Conservation (phyloP, 1,140 invertebrate species). For the Caligus rogercresseyi region DNA sequence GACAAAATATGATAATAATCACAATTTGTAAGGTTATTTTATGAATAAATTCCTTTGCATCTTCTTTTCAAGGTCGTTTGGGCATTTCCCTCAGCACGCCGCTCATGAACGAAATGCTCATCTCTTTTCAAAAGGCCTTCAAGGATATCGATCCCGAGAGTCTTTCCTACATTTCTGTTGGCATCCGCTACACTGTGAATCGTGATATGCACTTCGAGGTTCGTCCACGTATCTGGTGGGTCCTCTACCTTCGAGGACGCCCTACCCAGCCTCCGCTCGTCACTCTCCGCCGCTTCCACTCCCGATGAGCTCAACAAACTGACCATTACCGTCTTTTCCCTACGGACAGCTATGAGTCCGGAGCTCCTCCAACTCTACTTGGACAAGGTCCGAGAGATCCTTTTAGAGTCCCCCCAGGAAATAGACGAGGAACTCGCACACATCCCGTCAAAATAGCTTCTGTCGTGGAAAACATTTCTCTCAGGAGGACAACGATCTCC, state of each 20-base stretch:
- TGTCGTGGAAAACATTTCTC: neutral
- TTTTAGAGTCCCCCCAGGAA: neutral
- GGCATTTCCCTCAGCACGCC: neutral
- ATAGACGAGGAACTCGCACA: neutral
- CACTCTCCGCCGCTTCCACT: neutral
- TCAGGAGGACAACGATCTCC: neutral
- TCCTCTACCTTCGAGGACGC: neutral
- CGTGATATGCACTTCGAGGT: neutral
- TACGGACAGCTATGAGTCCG: neutral
- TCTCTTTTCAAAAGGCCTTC: neutral
- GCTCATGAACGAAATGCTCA: neutral
- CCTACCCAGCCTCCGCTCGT: neutral
- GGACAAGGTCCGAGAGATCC: neutral
- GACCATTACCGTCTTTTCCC: neutral
- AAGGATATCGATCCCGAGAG: neutral
- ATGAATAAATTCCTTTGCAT: neutral
- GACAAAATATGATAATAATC: no score
- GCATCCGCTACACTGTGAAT: neutral
- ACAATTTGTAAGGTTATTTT: no score
- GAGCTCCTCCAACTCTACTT: neutral
- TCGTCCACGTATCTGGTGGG: neutral
- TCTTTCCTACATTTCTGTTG: neutral
- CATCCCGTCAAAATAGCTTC: neutral
- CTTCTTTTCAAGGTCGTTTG: neutral
- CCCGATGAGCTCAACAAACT: neutral